Base-by-base conservation (phyloP, 2,888 invertebrate genomes). In the Microdon myrmicae region DNA sequence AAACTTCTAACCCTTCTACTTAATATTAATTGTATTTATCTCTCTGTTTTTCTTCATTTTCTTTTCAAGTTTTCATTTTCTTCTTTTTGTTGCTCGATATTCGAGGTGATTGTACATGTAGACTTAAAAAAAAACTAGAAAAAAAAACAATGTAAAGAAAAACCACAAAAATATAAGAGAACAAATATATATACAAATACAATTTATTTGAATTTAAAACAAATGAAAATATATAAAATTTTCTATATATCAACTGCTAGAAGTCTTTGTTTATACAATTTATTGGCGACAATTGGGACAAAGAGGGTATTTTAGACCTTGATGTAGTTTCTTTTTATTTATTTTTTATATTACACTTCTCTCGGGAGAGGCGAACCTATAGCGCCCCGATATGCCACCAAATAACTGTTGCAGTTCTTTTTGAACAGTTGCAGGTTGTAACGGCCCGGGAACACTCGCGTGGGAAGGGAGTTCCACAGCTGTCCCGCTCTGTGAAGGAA, bases 201-300 rank as follows among this genome's bases (percentile, higher is more conserved):
- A 68, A 70, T 73, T 72, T 71, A 71, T 70, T 73, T 67, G 68
- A 70, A 69, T 68, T 68, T 7, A 67, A 53, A 28, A 53, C 45
- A 29, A 60, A 41, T 19, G 22, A 32, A 39, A 41, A 55, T 4
- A 29, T 32, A 38, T 12, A 45, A 64, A 61, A 61, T 56, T 61
- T 61, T 56, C 61, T 61, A 61, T 56, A 45, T 56, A 61, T 49
- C 56, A 56, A 56, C n/a, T n/a, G 34, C 10, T 34, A 16, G 4
- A 4, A 12, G 9, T 22, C 9, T 9, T 34, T 34, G 35, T 35
- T 35, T 2, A 17, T 5, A 17, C 3, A 19, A 13, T 10, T 34
- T 34, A 20, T 34, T 34, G 20, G 19, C 13, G 5, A 25, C 17
- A 39, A 16, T 39, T 19, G 26, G 17, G 23, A 26, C 9, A 14